Base-by-base conservation (phyloP, 2,113 vertebrate species). In the Dicrurus megarhynchus region DNA sequence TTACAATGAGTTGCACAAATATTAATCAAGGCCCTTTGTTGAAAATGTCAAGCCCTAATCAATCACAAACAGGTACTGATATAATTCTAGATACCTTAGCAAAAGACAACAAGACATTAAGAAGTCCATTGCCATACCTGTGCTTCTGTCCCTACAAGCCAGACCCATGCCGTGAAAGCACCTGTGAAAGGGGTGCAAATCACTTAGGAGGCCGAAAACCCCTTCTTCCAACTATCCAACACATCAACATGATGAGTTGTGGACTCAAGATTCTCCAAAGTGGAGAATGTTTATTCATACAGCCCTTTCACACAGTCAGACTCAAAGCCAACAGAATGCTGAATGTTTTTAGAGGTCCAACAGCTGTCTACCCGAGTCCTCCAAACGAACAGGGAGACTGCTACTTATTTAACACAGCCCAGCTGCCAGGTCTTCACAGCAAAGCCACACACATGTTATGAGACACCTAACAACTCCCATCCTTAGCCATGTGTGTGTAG, bases 21-120 rank as follows among this genome's bases (percentile, higher is more conserved):
- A 96, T 64, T 69, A 95, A 95, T 74, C 33, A 70, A 60, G 49
- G 39, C 8, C 23, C 16, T 85, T 95, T 65, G 61, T 69, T 91
- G 87, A 96, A 95, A 77, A 89, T 33, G 89, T 13, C 71, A 46
- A 89, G 22, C 11, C 52, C 37, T 55, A 87, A 94, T 78, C 71
- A 90, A 18, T 70, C 24, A 90, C 76, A 95, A 87, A 22, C 24
- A 22, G 63, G 47, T 88, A 24, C 33, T 78, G 61, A 75, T 65
- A 50, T 17, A 93, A 82, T 87, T 32, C 33, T 59, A 57, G 14
- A 35, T 59, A 52, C 7, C 23, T 56, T 37, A 75, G 74, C 47
- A 90, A 94, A 96, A 78, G 27, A 41, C 26, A 59, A 41, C 20
- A 47, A 42, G 35, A 59, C 28, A 77, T 47, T 39, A 76, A 93